Base-by-base conservation (phyloP, 1,140 invertebrate genomes). In the Drosophila littoralis region DNA sequence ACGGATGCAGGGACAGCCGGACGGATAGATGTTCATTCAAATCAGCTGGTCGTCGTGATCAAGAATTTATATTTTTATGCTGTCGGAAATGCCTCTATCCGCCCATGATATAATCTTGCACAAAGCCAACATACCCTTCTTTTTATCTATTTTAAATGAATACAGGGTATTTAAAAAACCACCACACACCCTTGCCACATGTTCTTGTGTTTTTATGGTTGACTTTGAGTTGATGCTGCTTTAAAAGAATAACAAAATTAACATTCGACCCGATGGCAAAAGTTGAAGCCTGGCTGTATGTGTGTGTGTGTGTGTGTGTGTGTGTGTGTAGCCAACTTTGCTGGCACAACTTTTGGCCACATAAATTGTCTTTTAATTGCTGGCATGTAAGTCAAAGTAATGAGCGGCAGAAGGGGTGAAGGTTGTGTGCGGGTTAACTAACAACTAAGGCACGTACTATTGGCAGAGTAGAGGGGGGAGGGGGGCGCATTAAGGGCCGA, bases 331-430 rank as follows among this genome's bases (percentile, higher is more conserved):
- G 22, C 38, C 58, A 79, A 80, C 51, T 68, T 71, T 51, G 69
- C 48, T 68, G 80, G 75, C 66, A 43, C 9, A 84, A 81, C 66
- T 82, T 82, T 83, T 74, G 60, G 46, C 64, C 70, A 66, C 82
- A 76, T 82, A 86, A 59, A 85, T 86, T 82, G 79, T 77, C 63
- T 80, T 80, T 83, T 83, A 83, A 83, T 84, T 84, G 65, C 50
- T 10, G 40, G 67, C 70, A 45, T 50, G 48, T 42, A 40, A 68
- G 40, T 43, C 22, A 28, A 28, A 28, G 22, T 28, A 28, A 28
- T 28, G 22, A 2, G 22, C 22, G 4, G 22, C 22, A 28, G 22
- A 28, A 28, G 22, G 22, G 22, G 22, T 5, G 22, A 28, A 28
- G 22, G 22, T 28, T 28, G 4, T 28, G 22, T 28, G 22, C 22